Base-by-base conservation (phyloP, 2,888 invertebrate genomes). In the Melanostoma scalare region DNA sequence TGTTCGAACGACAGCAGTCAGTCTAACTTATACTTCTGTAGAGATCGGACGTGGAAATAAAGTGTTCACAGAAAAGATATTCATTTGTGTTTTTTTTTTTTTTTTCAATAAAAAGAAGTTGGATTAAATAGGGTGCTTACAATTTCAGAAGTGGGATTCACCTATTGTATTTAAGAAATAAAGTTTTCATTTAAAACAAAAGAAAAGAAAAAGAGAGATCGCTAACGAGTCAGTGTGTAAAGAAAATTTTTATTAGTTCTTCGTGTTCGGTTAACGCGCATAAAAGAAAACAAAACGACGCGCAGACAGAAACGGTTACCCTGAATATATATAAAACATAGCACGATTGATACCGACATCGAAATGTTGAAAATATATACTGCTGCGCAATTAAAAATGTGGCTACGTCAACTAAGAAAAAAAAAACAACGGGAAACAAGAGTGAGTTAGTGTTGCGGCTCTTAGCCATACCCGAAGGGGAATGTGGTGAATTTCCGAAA, bases 361-460 rank as follows among this genome's bases (percentile, higher is more conserved):
- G 73, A 48, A 35, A 65, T 8, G 33, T 56, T 33, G 33, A 63
- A 55, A 8, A 55, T 30, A 3, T 73, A 55, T 20, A 73, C 63
- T 36, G 55, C 73, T 40, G 20, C 61, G 63, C 73, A 73, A 56
- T 8, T 73, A 33, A 73, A 63, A 31, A 3, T 20, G 30, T 73
- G 63, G 63, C 33, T 73, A 8, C 46, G 35, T 31, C 35, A 56
- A 4, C 6, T 65, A 44, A 44, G 20, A 20, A 44, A 10, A 33
- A 63, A 35, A 73, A 73, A 20, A 73, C 73, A 48, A 55, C 73
- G 40, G 65, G 65, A n/a, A 56, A 48, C 33, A 74, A 65, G 10
- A 56, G 63, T 31, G 74, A 74, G 38, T 65, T 74, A 36, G 56
- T 74, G n/a, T 48, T 74, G 48, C 63, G 74, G 36, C 38, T 72